Evolutionary conservation across 92 coral and sea anemone genomes (phyloP), one percentile per base, ranked within the genome.

Genomic region (Epizoanthus scotinus): DNA sequence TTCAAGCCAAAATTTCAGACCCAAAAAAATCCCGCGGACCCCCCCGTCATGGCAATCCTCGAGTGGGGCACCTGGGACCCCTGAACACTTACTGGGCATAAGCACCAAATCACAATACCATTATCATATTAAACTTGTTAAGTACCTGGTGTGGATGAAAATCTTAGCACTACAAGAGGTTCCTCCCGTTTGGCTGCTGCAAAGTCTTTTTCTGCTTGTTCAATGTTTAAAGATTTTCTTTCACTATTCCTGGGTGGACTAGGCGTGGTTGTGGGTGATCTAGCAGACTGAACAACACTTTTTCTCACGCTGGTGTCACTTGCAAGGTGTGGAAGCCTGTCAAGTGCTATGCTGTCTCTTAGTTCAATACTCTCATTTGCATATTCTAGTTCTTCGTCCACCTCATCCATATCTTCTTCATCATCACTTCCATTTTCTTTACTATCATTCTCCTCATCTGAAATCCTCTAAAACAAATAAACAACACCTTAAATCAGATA

Each of bases 311-410:
- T 40, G 66, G 78, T 63, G 20, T 83, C 84, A 42, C 91, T 89
- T 50, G 84, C 65, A 79, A 91, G 67, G 47, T 73, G 91, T 6
- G 94, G 91, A 18, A 93, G 84, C 22, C 82, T 78, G 25, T 85
- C 86, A 20, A 96, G 78, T 5, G 73, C 88, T 73, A 86, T 79
- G 69, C 87, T 87, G 59, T 95, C 97, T 20, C 85, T 86, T 29
- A 93, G 79, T 60, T 96, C 94, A 20, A 96, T 75, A 71, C 98
- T 96, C 71, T 80, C 88, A 57, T 88, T 89, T n/a, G 94, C 96
- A 21, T 72, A 88, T 92, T 96, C 97, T 20, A 96, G 77, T 62
- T 96, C 99, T 86, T 96, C 99, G 49, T 91, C 97, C 31, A 96
- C 94, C 84, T 93, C 94, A 49, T 84, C 85, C 20, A 82, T 85